phyloP scores from a whole-genome alignment of 2,888 invertebrate genomes.

The Eledona agricola region DNA sequence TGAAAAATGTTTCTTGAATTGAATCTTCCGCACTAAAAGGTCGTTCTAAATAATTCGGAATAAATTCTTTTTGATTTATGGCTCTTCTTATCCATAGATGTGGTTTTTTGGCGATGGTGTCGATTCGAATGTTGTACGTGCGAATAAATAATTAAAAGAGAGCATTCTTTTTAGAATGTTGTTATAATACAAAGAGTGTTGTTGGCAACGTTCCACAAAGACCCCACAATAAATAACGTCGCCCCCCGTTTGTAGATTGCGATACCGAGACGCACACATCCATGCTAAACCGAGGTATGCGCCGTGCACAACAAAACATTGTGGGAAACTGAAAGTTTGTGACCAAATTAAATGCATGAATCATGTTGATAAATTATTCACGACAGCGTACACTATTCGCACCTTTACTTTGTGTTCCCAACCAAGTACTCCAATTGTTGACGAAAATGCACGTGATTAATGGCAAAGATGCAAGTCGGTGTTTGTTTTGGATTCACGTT shows the following conservation, averaged over 20 bases:
- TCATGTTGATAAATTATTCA: constrained; percentile 44
- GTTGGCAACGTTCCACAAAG: constrained; percentile 31
- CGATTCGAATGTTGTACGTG: no score
- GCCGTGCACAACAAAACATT: constrained; percentile 39
- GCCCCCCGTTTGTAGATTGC: constrained; percentile 20
- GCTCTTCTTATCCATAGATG: no score
- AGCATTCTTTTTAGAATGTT: constrained; percentile 21
- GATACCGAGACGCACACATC: constrained; percentile 23
- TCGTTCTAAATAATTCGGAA: no score
- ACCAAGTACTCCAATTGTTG: constrained; percentile 30
- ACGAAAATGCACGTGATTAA: constrained; percentile 25
- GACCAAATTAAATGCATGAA: constrained; percentile 45
- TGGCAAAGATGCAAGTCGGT: constrained; percentile 18
- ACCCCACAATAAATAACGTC: constrained; percentile 33
- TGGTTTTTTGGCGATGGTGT: no score
- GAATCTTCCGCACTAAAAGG: no score
- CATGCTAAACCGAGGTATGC: constrained; percentile 36
- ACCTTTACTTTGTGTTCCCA: constrained; percentile 22
- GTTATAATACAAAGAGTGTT: constrained; percentile 21
- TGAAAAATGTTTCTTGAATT: no score
- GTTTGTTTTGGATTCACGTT: constrained; percentile 21
- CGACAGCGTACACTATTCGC: constrained; percentile 34
- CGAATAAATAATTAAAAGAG: constrained; percentile 19
- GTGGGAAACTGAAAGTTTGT: constrained; percentile 39
- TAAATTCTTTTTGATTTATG: no score